Percentiles rank a stretch among this genome's conserved stretches.
phyloP scores from a whole-genome alignment of 2,113 vertebrate genomes.

The Elaphurus davidianus region DNA sequence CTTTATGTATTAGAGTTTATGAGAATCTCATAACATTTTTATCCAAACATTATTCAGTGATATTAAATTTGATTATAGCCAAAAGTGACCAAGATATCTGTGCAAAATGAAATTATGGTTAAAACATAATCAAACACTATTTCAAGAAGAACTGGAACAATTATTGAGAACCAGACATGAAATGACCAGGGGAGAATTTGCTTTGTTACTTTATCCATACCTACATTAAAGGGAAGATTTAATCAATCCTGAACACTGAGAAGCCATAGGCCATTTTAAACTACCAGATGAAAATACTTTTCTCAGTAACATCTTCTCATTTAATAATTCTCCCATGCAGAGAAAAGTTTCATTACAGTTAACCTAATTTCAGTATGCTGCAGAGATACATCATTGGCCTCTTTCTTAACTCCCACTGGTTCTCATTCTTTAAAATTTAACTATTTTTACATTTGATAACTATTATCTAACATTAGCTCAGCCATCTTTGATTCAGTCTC shows the following conservation, averaged over 20 bases:
- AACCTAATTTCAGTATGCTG: conserved; percentile 46
- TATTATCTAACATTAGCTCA: conserved; percentile 20
- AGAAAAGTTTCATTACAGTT: conserved; percentile 41
- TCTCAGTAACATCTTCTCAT: neutral
- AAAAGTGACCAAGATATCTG: neutral
- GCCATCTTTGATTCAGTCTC: conserved; percentile 4
- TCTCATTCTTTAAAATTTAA: conserved; percentile 46
- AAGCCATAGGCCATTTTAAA: neutral
- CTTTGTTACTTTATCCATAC: neutral
- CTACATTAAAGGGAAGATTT: neutral
- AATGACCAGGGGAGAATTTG: neutral
- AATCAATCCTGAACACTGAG: neutral
- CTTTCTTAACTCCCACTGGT: neutral
- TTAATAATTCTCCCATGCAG: conserved; percentile 47
- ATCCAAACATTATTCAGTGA: neutral
- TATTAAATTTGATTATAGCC: conserved; percentile 32
- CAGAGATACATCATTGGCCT: conserved; percentile 36
- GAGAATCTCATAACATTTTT: neutral
- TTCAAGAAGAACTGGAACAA: neutral
- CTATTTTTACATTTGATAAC: conserved; percentile 30
- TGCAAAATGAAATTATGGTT: neutral
- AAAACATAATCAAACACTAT: conserved; percentile 16
- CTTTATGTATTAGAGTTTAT: neutral
- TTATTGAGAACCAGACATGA: neutral
- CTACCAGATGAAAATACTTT: neutral